Base-by-base conservation (phyloP, 2,888 invertebrate genomes). In the Brachyptera risi region DNA sequence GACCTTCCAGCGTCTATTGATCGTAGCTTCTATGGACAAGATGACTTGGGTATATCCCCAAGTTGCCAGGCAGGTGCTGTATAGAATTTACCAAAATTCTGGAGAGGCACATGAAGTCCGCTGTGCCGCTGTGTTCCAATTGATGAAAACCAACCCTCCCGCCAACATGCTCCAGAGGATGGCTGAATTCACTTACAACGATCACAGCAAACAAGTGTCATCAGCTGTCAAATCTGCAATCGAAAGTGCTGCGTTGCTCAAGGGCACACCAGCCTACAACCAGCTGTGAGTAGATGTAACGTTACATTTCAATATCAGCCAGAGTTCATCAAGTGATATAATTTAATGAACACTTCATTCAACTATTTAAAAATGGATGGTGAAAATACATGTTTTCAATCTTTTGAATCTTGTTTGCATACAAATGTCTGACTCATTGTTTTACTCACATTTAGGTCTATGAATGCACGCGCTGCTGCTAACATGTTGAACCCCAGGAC, bases 111-210 rank as follows among this genome's bases (percentile, higher is more conserved):
- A 83, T 65, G 84, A 86, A 75, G 78, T 87, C 5, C 82, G 89
- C 69, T 80, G 82, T 44, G 81, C 83, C 51, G 85, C 88, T 49
- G 81, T 85, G 0, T 78, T 78, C 60, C 76, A 79, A 57, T 73
- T 88, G 62, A 82, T 87, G 75, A 78, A 75, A 67, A 78, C 82
- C 13, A 75, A 77, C 42, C 88, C 88, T 27, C 79, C 84, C 7
- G 73, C 78, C 19, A 75, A 76, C 13, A 83, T 87, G 80, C 80
- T 88, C 69, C 84, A 85, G 74, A 78, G 82, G 27, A 86, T 89
- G 83, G 88, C 88, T 21, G 77, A 81, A 69, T 82, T 82, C 75
- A 87, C 87, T 5, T 79, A 85, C 66, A 73, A 77, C 54, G 88
- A 89, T 69, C 76, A 76, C 17, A 83, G 80, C 70, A 74, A 80